Conservation (phyloP, 2,888 invertebrate genomes). For the Phytoseiulus persimilis region DNA sequence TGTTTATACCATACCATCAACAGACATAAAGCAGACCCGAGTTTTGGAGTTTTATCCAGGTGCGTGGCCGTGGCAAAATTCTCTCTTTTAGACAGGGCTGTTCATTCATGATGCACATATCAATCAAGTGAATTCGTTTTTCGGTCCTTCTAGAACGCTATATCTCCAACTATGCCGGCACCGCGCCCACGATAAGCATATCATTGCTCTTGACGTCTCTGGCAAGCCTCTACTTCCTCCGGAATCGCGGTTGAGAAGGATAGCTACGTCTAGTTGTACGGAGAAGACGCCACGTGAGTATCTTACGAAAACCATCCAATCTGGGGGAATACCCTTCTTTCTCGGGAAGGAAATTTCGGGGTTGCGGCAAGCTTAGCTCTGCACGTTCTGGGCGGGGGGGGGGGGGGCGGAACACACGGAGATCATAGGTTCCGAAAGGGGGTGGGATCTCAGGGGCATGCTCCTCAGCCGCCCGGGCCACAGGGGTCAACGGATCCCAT, state of each 20-base stretch:
- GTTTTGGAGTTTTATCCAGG: conserved; percentile 35
- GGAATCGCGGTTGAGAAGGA: not conserved
- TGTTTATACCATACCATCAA: conserved; percentile 30
- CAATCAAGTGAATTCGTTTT: not conserved
- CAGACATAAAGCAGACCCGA: conserved; percentile 34
- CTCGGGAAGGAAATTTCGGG: too few relatives aligned
- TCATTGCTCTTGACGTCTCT: not conserved
- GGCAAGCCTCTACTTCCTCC: not conserved
- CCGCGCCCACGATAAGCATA: not conserved
- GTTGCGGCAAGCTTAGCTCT: too few relatives aligned
- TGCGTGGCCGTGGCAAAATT: not conserved
- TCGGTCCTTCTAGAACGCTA: not conserved
- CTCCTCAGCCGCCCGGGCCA: too few relatives aligned
- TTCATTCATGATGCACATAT: not conserved
- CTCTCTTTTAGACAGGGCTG: not conserved
- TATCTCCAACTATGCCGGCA: not conserved
- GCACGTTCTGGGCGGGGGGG: too few relatives aligned
- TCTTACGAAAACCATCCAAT: too few relatives aligned
- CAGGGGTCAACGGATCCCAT: too few relatives aligned
- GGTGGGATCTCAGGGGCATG: too few relatives aligned
- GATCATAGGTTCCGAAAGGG: too few relatives aligned
- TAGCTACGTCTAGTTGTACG: not conserved
- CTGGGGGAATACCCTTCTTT: too few relatives aligned
- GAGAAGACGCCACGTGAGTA: not conserved
- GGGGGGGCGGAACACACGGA: too few relatives aligned